Evolutionary conservation across 2,888 invertebrate species (phyloP).

Genomic region (Scaptomyza flava): DNA sequence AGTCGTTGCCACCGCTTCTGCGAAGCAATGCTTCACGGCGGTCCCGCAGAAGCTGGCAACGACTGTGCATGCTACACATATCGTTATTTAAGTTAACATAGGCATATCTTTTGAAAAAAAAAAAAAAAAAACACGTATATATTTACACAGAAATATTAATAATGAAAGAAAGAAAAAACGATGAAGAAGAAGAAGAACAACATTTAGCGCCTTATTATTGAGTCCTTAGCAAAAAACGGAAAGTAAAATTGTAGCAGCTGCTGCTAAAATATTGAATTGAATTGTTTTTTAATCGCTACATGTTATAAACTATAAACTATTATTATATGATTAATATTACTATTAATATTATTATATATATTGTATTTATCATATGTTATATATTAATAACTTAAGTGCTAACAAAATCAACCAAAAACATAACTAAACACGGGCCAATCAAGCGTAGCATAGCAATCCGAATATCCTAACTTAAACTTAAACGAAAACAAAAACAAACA

Average conservation of each 20-base stretch:
- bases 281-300: conserved; percentile 54
- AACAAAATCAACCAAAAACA: conserved; percentile 54
- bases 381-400: conserved; percentile 52
- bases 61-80: too few species aligned
- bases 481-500: conserved; percentile 9
- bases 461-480: conserved; percentile 35
- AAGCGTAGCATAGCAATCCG: conserved; percentile 61
- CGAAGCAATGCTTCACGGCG: too few species aligned
- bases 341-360: conserved; percentile 37
- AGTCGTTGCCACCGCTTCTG: too few species aligned
- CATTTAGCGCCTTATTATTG: conserved; percentile 71
- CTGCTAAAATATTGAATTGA: conserved; percentile 22
- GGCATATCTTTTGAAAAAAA: too few species aligned
- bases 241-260: conserved; percentile 8
- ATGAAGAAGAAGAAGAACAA: conserved; percentile 24
- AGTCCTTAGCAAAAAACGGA: conserved; percentile 63
- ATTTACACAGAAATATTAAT: too few species aligned
- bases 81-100: too few species aligned
- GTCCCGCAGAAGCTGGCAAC: too few species aligned
- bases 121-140: too few species aligned
- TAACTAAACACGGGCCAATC: conserved; percentile 55
- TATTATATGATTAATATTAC: conserved; percentile 27
- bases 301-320: conserved; percentile 44
- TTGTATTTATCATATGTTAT: conserved; percentile 56
- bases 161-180: too few species aligned